These are phyloP conservation scores for Rhagologus leucostigma DNA, from an alignment of 2,113 vertebrate genomes.

Conservation along the genomic window DNA sequence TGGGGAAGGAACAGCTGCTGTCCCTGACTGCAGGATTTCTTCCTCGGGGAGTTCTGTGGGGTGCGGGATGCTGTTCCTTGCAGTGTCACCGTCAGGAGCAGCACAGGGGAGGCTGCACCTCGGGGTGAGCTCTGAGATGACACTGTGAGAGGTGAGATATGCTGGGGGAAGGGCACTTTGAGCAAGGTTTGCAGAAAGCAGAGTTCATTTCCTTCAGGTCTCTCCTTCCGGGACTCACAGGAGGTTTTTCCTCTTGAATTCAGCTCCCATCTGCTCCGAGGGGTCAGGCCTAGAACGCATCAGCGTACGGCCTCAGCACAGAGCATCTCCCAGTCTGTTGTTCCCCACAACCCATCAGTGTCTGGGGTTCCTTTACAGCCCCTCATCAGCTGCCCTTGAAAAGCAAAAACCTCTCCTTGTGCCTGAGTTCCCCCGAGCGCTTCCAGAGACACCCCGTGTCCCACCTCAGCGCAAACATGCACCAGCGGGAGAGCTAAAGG, in stretches of 20 bases:
- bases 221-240: background rate
- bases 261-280: background rate
- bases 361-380: background rate
- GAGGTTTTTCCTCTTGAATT: background rate
- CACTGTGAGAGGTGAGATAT: background rate
- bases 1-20: background rate
- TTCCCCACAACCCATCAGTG: background rate
- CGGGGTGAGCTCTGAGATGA: background rate
- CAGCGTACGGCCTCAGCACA: background rate
- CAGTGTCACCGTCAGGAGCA: background rate
- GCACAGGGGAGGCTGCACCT: background rate
- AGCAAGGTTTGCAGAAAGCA: background rate
- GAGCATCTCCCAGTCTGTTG: background rate
- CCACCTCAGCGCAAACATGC: background rate
- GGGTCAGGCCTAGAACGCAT: background rate
- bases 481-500: background rate
- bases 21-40: background rate
- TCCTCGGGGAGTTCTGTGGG: background rate
- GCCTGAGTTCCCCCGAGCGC: background rate
- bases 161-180: background rate
- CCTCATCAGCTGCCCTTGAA: background rate
- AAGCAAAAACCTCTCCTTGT: background rate
- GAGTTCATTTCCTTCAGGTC: background rate
- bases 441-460: background rate
- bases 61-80: background rate